A percentile compares a stretch with the other conserved stretches of the same genome.
Conservation (phyloP, 2,888 invertebrate genomes). For the Nebria brevicollis region DNA sequence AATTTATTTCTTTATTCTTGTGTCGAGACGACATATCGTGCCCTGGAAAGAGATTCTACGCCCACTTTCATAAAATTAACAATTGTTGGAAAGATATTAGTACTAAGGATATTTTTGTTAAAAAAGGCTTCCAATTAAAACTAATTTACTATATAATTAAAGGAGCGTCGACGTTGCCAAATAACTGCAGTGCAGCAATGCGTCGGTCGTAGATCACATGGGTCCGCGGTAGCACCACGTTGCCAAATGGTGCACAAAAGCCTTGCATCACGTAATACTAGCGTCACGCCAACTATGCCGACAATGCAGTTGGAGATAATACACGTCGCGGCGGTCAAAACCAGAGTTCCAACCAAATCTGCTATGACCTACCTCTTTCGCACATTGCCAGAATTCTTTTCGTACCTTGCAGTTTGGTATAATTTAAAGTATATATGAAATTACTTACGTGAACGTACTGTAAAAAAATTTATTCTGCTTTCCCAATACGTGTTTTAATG, state of each 20-base stretch:
- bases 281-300: conserved; percentile 39
- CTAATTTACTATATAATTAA: neutral
- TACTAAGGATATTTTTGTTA: neutral
- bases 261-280: conserved; percentile 36
- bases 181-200: conserved; percentile 39
- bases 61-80: neutral
- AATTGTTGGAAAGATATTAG: neutral
- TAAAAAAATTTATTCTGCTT: neutral
- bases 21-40: neutral
- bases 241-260: conserved; percentile 45
- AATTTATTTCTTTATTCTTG: neutral
- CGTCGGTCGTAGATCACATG: conserved; percentile 23
- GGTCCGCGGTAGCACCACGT: conserved; percentile 21
- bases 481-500: too few relatives aligned
- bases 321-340: conserved; percentile 8
- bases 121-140: neutral
- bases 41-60: neutral
- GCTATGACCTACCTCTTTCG: neutral
- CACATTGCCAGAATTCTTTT: neutral
- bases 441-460: neutral
- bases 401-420: neutral
- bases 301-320: conserved; percentile 44
- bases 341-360: neutral
- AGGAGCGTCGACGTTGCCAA: conserved; percentile 32
- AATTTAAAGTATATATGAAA: neutral